Conservation (phyloP, 2,888 invertebrate genomes). For the Physocephala rufipes region DNA sequence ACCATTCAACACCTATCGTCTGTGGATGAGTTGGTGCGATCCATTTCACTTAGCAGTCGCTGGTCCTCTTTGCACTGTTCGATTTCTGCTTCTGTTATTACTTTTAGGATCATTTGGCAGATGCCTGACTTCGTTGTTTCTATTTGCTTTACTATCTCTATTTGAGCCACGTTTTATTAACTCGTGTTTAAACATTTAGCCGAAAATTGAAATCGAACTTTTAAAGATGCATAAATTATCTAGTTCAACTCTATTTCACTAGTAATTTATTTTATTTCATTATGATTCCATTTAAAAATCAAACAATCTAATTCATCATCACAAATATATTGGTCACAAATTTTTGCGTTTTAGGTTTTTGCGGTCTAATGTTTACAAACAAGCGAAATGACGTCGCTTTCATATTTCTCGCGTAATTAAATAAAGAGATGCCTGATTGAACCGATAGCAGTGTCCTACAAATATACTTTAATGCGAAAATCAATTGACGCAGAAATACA, state of each 20-base stretch:
- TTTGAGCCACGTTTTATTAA: constrained; percentile 29
- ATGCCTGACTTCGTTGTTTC: neutral
- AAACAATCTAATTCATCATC: neutral
- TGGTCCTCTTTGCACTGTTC: constrained; percentile 5
- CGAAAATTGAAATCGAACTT: constrained; percentile 19
- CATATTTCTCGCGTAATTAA: neutral
- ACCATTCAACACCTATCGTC: neutral
- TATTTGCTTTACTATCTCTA: constrained; percentile 7
- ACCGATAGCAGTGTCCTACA: no score
- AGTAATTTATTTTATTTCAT: constrained; percentile 22
- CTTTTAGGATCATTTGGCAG: neutral
- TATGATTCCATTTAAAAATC: constrained; percentile 8
- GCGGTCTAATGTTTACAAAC: constrained; percentile 33
- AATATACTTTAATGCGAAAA: no score
- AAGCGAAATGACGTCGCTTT: constrained; percentile 33
- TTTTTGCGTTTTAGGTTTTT: constrained; percentile 32
- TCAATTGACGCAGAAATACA: neutral
- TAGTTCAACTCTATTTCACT: neutral
- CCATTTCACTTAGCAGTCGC: constrained; percentile 4
- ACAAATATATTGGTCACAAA: constrained; percentile 4
- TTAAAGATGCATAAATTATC: neutral
- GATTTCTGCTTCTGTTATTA: neutral
- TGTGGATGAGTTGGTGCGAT: constrained; percentile 2
- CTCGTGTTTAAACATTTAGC: constrained; percentile 11
- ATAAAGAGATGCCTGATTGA: neutral